These are phyloP conservation scores for Erynnis tages DNA, from an alignment of 2,888 invertebrate genomes.

Conservation along the genomic window DNA sequence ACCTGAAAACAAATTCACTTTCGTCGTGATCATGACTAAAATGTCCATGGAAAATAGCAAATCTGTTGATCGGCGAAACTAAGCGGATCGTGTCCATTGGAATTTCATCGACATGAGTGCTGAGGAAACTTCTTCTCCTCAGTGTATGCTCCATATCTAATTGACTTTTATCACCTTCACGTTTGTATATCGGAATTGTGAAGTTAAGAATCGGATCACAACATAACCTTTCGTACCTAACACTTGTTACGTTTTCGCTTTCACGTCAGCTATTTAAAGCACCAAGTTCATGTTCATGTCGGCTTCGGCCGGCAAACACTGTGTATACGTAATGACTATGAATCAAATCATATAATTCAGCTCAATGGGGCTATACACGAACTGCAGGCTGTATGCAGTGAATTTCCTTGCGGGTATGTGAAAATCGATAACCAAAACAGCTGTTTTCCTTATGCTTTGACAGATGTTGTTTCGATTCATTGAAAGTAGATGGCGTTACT, in stretches of 20 bases:
- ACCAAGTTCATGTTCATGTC: background rate
- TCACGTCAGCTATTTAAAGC: constrained; percentile 3
- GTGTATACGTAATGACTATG: background rate
- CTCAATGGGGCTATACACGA: constrained; percentile 38
- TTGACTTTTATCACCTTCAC: constrained; percentile 31
- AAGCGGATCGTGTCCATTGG: constrained; percentile 65
- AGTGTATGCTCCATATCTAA: constrained; percentile 50
- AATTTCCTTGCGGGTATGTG: constrained; percentile 54
- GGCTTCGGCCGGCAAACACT: background rate
- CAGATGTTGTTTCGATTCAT: constrained; percentile 8
- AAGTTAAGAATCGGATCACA: constrained; percentile 39
- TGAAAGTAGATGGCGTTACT: constrained; percentile 46
- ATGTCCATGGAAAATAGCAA: constrained; percentile 63
- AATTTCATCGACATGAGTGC: constrained; percentile 55
- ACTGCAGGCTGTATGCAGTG: constrained; percentile 54
- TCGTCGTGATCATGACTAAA: constrained; percentile 47
- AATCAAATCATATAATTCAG: constrained; percentile 32
- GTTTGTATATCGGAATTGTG: constrained; percentile 26
- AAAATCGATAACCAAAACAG: constrained; percentile 70
- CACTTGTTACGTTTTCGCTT: constrained; percentile 21
- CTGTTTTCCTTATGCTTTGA: constrained; percentile 46
- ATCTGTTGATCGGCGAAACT: constrained; percentile 66
- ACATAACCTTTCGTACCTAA: constrained; percentile 57
- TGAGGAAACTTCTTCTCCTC: constrained; percentile 60
- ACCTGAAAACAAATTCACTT: constrained; percentile 55